These are phyloP conservation scores for Anastrepha ludens DNA, from an alignment of 1,140 invertebrate genomes.

Conservation along the genomic window DNA sequence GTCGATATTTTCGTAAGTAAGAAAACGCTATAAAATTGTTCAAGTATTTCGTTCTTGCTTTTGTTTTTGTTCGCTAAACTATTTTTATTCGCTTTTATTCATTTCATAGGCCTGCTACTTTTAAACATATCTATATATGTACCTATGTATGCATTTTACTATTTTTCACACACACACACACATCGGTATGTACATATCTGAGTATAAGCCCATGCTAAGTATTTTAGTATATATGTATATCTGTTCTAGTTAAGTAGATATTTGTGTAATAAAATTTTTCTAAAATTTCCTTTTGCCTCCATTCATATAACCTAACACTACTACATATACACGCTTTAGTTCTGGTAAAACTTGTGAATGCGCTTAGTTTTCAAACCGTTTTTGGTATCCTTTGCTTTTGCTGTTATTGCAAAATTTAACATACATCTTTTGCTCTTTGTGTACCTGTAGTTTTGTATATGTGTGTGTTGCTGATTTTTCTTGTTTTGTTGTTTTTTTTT, in stretches of 20 bases:
- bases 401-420: background rate
- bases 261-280: constrained; percentile 37
- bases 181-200: background rate
- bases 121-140: background rate
- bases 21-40: constrained; percentile 35
- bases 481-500: background rate
- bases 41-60: background rate
- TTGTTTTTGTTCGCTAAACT: background rate
- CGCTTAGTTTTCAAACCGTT: constrained; percentile 18
- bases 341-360: background rate
- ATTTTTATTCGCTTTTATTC: background rate
- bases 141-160: background rate
- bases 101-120: background rate
- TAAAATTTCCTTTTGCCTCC: constrained; percentile 4
- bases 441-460: background rate
- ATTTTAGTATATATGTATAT: background rate
- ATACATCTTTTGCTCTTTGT: background rate
- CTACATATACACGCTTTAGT: background rate
- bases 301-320: background rate
- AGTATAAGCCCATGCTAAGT: background rate
- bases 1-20: constrained; percentile 30
- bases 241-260: background rate
- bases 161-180: too few species aligned
- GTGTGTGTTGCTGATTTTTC: background rate
- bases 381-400: background rate